Conservation (phyloP, 2,888 invertebrate genomes). For the Cerceris ruficornis region DNA sequence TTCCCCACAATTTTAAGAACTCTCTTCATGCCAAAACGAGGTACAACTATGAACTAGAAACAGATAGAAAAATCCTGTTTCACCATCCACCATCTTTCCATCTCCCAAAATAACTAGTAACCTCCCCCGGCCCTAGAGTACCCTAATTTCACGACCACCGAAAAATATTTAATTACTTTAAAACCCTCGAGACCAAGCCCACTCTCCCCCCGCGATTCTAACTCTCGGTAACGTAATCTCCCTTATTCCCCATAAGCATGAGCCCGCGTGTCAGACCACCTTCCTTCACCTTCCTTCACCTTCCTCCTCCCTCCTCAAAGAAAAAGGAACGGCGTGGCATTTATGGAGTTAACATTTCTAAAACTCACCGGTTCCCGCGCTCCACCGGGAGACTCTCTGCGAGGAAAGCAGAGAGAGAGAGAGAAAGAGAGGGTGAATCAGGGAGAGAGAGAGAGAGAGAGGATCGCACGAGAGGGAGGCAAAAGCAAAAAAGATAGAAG, state of each 20-base stretch:
- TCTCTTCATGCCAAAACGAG: too few relatives aligned
- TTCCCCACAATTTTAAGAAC: too few relatives aligned
- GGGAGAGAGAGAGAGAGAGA: conserved; percentile 65
- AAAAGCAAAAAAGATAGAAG: conserved; percentile 80
- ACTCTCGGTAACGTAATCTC: conserved; percentile 51
- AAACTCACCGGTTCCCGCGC: conserved; percentile 80
- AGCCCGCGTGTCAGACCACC: conserved; percentile 44
- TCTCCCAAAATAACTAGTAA: too few relatives aligned
- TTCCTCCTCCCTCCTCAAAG: conserved; percentile 25
- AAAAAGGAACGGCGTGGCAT: conserved; percentile 77
- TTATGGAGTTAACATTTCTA: conserved; percentile 81
- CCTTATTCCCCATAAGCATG: conserved; percentile 53
- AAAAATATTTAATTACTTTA: too few relatives aligned
- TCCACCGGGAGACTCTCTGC: conserved; percentile 44
- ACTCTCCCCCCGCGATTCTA: not conserved
- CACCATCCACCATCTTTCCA: too few relatives aligned
- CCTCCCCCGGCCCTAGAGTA: too few relatives aligned
- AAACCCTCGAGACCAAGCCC: too few relatives aligned
- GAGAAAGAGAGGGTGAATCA: conserved; percentile 58
- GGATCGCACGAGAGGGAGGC: conserved; percentile 71
- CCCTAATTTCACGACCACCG: too few relatives aligned
- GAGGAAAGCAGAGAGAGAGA: conserved; percentile 67
- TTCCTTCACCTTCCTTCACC: not conserved
- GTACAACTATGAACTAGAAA: too few relatives aligned
- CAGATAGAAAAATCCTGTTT: too few relatives aligned